Conservation (phyloP, 2,113 vertebrate species). For the Microtus montanus region DNA sequence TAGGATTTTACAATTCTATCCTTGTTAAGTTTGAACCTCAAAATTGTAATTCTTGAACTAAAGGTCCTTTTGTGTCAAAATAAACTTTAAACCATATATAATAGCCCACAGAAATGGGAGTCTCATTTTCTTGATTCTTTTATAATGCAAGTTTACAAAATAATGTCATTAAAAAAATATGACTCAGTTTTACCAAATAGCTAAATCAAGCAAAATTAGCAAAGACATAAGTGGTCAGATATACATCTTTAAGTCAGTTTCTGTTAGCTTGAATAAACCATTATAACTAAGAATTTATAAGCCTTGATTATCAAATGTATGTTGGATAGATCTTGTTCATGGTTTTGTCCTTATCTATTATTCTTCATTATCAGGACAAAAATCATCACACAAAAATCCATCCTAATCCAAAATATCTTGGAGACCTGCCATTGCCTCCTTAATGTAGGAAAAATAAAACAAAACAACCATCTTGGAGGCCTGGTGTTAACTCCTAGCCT, state of each 20-base stretch:
- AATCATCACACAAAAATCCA: background rate
- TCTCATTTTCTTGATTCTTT: background rate
- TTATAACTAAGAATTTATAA: background rate
- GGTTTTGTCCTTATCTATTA: background rate
- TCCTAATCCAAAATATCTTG: background rate
- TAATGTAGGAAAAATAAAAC: background rate
- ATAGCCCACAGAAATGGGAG: background rate
- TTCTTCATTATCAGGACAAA: background rate
- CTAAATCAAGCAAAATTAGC: background rate
- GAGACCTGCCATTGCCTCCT: background rate
- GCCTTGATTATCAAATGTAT: background rate
- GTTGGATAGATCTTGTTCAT: background rate
- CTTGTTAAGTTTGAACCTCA: background rate
- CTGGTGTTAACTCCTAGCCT: background rate
- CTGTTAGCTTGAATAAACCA: background rate
- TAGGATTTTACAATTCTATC: background rate
- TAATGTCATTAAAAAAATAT: background rate
- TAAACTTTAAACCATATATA: background rate
- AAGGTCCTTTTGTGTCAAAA: background rate
- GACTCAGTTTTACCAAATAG: background rate
- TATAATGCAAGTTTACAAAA: background rate
- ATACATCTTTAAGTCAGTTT: background rate
- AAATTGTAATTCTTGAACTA: background rate
- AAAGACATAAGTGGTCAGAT: background rate
- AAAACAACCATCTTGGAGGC: background rate